Evolutionary conservation across 2,797 vertebrate species (phyloP), one percentile per base, ranked within the genome.

Genomic region (Benthosema pterotum): DNA sequence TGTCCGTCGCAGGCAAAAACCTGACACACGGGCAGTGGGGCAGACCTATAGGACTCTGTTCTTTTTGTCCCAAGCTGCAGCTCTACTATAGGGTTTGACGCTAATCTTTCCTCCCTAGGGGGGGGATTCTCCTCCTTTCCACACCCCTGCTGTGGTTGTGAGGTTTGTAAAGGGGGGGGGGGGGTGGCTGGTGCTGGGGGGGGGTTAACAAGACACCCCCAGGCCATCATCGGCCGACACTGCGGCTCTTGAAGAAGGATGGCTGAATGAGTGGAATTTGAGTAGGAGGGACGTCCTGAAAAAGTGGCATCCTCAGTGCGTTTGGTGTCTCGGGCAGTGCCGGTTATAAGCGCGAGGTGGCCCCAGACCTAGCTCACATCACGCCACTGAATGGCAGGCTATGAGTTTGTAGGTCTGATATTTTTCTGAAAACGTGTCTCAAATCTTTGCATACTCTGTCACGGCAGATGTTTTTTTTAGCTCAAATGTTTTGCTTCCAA

Each of bases 231-330:
- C 84, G 77, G 69, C 78, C 78, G 85, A 90, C 69, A 63, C 65
- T 65, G 82, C 69, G 64, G 74, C 80, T 83, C 82, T 79, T 88
- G 88, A 89, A 65, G 88, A 89, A 65, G 82, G 83, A 85, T 81
- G 69, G 78, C 74, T 82, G 84, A 90, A 91, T 84, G 71, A 87
- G 80, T 78, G 81, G 87, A 89, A 86, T 88, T 88, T 74, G 79
- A 77, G n/a, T n/a, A n/a, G n/a, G n/a, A n/a, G n/a, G 76, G 74
- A 83, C 83, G 71, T 65, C 82, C 71, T 89, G 79, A 86, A 89
- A 32, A 90, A 84, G 82, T 71, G 1, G n/a, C n/a, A n/a, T n/a
- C n/a, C n/a, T n/a, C n/a, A n/a, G n/a, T n/a, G n/a, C n/a, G n/a
- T n/a, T n/a, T n/a, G n/a, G n/a, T n/a, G n/a, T n/a, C n/a, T n/a